These are phyloP conservation scores for Hybos culiciformis DNA, from an alignment of 2,888 invertebrate genomes.

Conservation along the genomic window DNA sequence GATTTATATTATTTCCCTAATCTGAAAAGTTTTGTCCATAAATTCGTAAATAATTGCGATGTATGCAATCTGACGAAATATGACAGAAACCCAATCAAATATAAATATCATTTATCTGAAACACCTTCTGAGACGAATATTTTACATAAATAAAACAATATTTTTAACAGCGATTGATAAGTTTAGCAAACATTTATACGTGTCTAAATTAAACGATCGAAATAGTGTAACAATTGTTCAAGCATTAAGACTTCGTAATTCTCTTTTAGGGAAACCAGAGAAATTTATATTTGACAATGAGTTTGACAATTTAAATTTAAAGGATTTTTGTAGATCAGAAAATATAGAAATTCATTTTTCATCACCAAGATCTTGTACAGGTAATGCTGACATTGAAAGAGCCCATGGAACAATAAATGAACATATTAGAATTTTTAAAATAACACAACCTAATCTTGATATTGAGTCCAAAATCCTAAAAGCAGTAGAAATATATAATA, in stretches of 20 bases:
- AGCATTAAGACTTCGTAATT: no score
- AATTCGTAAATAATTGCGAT: neutral
- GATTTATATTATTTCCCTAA: no score
- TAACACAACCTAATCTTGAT: neutral
- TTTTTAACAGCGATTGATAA: neutral
- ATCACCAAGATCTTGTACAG: neutral
- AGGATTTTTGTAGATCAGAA: neutral
- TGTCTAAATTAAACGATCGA: neutral
- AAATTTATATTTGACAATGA: no score
- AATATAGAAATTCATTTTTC: neutral
- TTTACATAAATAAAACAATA: neutral
- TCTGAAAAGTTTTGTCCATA: neutral
- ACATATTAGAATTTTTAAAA: neutral
- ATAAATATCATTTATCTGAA: neutral
- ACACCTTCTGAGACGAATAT: neutral
- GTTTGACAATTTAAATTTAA: neutral
- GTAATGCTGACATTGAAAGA: neutral
- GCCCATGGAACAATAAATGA: neutral
- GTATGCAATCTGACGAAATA: neutral
- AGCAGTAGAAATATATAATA: no score
- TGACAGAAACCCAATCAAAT: neutral
- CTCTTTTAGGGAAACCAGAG: no score
- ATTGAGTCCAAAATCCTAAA: neutral
- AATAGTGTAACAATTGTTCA: neutral
- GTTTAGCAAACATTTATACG: neutral